Evolutionary conservation across 2,888 invertebrate genomes (phyloP).

Genomic region (Lycaena phlaeas): DNA sequence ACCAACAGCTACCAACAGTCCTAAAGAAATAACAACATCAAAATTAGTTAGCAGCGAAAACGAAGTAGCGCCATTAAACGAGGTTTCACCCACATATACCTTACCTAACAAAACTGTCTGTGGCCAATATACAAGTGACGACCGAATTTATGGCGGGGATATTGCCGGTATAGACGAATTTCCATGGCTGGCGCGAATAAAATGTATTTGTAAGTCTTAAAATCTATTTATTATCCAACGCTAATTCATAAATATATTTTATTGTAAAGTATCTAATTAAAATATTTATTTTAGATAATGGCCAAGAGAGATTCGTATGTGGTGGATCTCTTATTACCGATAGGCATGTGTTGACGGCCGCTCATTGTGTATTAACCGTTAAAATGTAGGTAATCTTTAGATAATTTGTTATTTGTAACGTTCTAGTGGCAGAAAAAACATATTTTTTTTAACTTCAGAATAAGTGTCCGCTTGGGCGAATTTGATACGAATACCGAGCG

Average conservation of each 20-base stretch:
- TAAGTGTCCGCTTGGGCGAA: constrained; percentile 77
- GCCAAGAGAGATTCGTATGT: constrained; percentile 38
- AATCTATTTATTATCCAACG: neutral
- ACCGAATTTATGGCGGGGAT: constrained; percentile 65
- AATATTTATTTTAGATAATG: constrained; percentile 21
- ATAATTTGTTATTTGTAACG: neutral
- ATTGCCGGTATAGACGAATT: constrained; percentile 63
- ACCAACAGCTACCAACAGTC: neutral
- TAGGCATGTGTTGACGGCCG: constrained; percentile 72
- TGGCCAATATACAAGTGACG: constrained; percentile 31
- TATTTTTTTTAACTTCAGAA: too few species aligned
- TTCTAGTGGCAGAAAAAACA: too few species aligned
- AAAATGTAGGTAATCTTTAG: constrained; percentile 21
- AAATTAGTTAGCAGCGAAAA: too few species aligned
- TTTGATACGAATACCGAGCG: constrained; percentile 43
- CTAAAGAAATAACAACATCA: neutral
- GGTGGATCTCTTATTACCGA: constrained; percentile 68
- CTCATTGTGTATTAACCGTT: constrained; percentile 60
- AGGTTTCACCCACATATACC: neutral
- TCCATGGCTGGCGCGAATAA: constrained; percentile 33
- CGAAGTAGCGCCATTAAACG: too few species aligned
- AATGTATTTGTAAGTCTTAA: neutral
- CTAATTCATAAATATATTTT: neutral
- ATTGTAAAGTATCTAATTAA: neutral
- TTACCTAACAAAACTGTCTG: constrained; percentile 34